Conservation (phyloP, 2,113 vertebrate genomes). For the Callopanchax toddi region DNA sequence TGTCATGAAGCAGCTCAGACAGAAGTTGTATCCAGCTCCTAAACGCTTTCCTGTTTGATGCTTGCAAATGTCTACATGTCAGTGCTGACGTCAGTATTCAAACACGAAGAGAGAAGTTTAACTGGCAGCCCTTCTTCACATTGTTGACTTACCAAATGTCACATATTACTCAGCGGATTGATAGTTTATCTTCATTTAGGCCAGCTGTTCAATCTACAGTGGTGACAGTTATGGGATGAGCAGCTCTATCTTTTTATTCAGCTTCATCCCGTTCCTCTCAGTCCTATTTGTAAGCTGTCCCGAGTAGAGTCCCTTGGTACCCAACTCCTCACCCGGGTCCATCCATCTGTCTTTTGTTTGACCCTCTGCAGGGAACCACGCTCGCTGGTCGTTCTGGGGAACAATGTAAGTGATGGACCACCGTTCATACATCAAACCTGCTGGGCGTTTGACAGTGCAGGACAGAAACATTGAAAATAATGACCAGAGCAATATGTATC, state of each 20-base stretch:
- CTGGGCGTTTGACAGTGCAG: conserved; percentile 75
- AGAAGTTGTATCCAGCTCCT: conserved; percentile 38
- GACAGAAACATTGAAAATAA: conserved; percentile 80
- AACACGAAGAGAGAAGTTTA: conserved; percentile 47
- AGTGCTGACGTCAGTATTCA: conserved; percentile 53
- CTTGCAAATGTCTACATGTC: conserved; percentile 36
- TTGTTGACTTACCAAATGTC: conserved; percentile 60
- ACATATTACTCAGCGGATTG: conserved; percentile 64
- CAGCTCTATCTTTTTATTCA: conserved; percentile 77
- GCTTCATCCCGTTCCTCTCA: conserved; percentile 74
- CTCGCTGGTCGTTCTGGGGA: conserved; percentile 75
- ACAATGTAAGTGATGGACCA: conserved; percentile 80
- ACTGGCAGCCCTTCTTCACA: conserved; percentile 28
- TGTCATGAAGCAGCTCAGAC: conserved; percentile 55
- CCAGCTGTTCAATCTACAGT: conserved; percentile 65
- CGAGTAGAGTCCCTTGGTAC: conserved; percentile 77
- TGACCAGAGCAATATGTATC: conserved; percentile 80
- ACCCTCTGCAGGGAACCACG: conserved; percentile 72
- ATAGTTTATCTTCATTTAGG: conserved; percentile 78
- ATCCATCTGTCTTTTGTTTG: conserved; percentile 81
- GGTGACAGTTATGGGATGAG: conserved; percentile 78
- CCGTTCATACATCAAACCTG: conserved; percentile 81
- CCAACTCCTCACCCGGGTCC: conserved; percentile 69
- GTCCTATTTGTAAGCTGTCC: conserved; percentile 84
- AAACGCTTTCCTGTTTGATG: conserved; percentile 40